phyloP scores from a whole-genome alignment of 2,888 invertebrate species.

The Sphaerophoria rueppellii region DNA sequence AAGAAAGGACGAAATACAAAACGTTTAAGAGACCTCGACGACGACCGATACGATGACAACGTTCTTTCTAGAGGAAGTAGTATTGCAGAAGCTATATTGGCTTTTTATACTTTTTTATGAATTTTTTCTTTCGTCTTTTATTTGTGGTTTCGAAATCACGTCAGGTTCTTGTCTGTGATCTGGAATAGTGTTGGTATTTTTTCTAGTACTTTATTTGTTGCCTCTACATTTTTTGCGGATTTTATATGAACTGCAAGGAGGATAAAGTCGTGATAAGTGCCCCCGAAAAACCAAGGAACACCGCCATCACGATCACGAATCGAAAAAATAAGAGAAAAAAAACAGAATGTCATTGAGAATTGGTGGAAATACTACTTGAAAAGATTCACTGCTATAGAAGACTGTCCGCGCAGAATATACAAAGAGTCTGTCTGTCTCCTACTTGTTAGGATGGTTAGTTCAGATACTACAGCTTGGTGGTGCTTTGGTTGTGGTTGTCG shows the following conservation, averaged over 20 bases:
- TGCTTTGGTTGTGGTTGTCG: background rate
- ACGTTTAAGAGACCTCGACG: constrained; percentile 22
- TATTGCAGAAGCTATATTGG: constrained; percentile 58
- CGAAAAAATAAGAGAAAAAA: constrained; percentile 19
- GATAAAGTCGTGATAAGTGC: constrained; percentile 72
- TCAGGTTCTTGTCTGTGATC: constrained; percentile 60
- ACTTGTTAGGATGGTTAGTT: constrained; percentile 28
- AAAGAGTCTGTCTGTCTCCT: constrained; percentile 67
- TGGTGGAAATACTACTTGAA: constrained; percentile 42
- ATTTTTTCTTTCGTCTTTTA: constrained; percentile 24
- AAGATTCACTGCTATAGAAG: constrained; percentile 43
- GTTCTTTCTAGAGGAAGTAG: constrained; percentile 53
- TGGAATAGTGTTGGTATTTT: constrained; percentile 28
- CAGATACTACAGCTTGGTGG: constrained; percentile 12
- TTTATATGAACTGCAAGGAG: constrained; percentile 63
- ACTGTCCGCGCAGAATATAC: constrained; percentile 44
- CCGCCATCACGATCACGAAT: constrained; percentile 35
- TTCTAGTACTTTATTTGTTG: constrained; percentile 9
- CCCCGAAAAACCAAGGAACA: constrained; percentile 50
- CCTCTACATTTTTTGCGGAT: constrained; percentile 38
- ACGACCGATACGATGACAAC: background rate
- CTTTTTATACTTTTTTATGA: constrained; percentile 39
- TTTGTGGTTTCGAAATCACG: constrained; percentile 59
- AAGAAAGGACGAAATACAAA: constrained; percentile 18
- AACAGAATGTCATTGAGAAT: constrained; percentile 54